Evolutionary conservation across 1,140 invertebrate genomes (phyloP), one percentile per base, ranked within the genome.

Genomic region (Euglossa dilemma): DNA sequence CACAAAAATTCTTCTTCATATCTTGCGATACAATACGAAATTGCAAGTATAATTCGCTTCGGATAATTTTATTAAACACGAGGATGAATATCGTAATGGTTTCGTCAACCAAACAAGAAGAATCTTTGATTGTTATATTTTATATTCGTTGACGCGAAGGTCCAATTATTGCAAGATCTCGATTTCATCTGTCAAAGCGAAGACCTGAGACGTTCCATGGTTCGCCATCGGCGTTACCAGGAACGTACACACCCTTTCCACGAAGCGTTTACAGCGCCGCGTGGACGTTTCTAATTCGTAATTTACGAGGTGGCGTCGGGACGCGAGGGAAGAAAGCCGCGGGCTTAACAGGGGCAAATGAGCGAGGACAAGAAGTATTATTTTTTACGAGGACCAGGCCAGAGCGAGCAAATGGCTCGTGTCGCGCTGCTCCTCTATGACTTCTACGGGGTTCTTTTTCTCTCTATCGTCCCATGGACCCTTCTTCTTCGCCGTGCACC

Each of bases 311-410:
- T 6, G 56, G n/a, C n/a, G 18, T 9, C 16, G 67, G 20, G 45
- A n/a, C 7, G 23, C 43, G 75, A 69, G 61, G 66, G 36, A 23
- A 25, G 74, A 83, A 56, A 36, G 47, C 28, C 43, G 52, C 57
- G 25, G 16, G 14, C 20, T 87, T 85, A 84, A 89, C 78, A 77
- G 54, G n/a, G 74, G 84, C 83, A 88, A 91, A 91, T 89, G 88
- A 90, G 88, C 85, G 79, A 88, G 86, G 90, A 87, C 88, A 88
- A 86, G 86, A 87, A 84, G 89, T 88, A 89, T 92, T 91, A 91
- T 92, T 92, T 91, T 92, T 89, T 91, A 91, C 89, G 78, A 81
- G 75, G 80, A 85, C 63, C 56, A 52, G 28, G 66, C 64, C 77
- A 73, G 36, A 72, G 80, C 74, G 73, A 75, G 81, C 75, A 87